These are phyloP conservation scores for Dolomedes plantarius DNA, from an alignment of 2,888 invertebrate genomes.

Conservation along the genomic window DNA sequence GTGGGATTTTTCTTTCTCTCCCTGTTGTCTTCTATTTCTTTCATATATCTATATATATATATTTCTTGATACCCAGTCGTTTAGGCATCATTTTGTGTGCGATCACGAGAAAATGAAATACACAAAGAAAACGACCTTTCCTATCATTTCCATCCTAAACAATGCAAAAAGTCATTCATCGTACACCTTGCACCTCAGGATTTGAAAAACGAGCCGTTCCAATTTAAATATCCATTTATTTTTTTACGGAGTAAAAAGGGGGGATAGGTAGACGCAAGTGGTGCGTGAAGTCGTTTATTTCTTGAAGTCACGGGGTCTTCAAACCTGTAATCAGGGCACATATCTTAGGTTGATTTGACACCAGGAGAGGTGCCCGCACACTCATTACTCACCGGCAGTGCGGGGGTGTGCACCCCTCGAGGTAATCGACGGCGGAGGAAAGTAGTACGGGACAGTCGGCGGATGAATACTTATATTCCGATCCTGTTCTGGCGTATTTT, in stretches of 20 bases:
- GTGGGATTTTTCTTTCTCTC: background rate
- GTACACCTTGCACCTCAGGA: slow-evolving; percentile 51
- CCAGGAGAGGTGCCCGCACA: slow-evolving; percentile 59
- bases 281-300: slow-evolving; percentile 64
- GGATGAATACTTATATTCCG: background rate
- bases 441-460: slow-evolving; percentile 41
- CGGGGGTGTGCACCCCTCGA: background rate
- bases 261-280: slow-evolving; percentile 35
- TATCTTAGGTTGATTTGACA: slow-evolving; percentile 71
- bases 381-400: slow-evolving; percentile 49
- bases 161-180: slow-evolving; percentile 35
- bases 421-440: slow-evolving; percentile 33
- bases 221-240: slow-evolving; percentile 71
- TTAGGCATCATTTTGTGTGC: slow-evolving; percentile 64
- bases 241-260: slow-evolving; percentile 13
- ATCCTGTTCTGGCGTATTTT: background rate
- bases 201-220: slow-evolving; percentile 67
- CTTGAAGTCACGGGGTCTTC: slow-evolving; percentile 27
- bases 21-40: background rate
- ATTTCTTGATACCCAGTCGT: slow-evolving; percentile 36
- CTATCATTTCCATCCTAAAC: slow-evolving; percentile 35
- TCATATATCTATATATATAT: slow-evolving; percentile 1
- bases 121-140: background rate
- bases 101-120: slow-evolving; percentile 33
- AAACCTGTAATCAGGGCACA: slow-evolving; percentile 68